These are phyloP conservation scores for Trachelipus rathkii DNA, from an alignment of 1,140 invertebrate species.

Conservation along the genomic window DNA sequence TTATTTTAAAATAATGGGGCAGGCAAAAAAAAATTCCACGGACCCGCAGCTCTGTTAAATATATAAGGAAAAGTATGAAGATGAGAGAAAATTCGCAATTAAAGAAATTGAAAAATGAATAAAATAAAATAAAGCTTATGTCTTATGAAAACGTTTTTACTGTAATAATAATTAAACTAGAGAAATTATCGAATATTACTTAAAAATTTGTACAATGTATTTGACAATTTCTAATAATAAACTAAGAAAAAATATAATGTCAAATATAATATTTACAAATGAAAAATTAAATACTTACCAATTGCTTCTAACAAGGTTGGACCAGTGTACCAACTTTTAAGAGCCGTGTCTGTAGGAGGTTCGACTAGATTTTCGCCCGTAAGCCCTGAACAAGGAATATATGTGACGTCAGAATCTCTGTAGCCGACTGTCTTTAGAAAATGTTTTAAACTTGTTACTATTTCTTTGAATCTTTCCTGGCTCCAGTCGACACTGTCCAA, in stretches of 20 bases:
- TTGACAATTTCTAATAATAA: background rate
- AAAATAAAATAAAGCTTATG: no score
- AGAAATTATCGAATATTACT: background rate
- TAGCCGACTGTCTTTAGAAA: slow-evolving; percentile 95
- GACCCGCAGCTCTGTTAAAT: no score
- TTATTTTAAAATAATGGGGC: no score
- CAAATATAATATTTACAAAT: background rate
- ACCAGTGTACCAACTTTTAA: slow-evolving; percentile 82
- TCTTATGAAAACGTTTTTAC: background rate
- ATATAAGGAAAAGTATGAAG: no score
- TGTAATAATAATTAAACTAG: no score
- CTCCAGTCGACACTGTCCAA: slow-evolving; percentile 75
- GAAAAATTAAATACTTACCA: slow-evolving; percentile 53
- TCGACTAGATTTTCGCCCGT: slow-evolving; percentile 85
- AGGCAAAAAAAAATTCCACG: no score
- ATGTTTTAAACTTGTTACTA: slow-evolving; percentile 72
- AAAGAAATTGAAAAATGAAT: no score
- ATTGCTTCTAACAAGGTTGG: slow-evolving; percentile 75
- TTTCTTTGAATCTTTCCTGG: slow-evolving; percentile 77
- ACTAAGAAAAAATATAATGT: slow-evolving; percentile 32
- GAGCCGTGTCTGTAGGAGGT: slow-evolving; percentile 61
- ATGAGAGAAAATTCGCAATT: no score
- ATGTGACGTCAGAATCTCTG: slow-evolving; percentile 79
- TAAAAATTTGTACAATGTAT: background rate
- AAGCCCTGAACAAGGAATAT: slow-evolving; percentile 92